Evolutionary conservation across 2,888 invertebrate species (phyloP).

Genomic region (Timema cristinae): DNA sequence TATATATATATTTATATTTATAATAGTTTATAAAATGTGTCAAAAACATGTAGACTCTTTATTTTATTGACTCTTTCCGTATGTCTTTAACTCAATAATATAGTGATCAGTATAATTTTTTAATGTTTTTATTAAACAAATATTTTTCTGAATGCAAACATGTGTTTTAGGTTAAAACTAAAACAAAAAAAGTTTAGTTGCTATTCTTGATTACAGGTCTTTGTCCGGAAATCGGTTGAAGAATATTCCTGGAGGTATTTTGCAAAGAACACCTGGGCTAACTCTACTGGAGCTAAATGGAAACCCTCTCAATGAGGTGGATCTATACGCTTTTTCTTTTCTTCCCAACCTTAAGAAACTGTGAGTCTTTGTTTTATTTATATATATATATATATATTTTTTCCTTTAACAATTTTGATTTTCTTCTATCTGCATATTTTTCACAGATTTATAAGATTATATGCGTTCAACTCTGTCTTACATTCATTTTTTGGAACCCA

Average conservation of each 20-base stretch:
- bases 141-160: too few species aligned
- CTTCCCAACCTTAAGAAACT: constrained; percentile 74
- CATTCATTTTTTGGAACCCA: too few species aligned
- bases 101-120: too few species aligned
- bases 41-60: too few species aligned
- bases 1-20: too few species aligned
- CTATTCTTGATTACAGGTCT: constrained; percentile 54
- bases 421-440: not conserved
- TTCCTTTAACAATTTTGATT: constrained; percentile 14
- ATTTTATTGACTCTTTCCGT: too few species aligned
- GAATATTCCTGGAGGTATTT: constrained; percentile 64
- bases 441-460: not conserved
- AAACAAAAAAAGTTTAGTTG: too few species aligned
- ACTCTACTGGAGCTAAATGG: constrained; percentile 76
- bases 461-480: too few species aligned
- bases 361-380: constrained; percentile 54
- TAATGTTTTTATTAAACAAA: too few species aligned
- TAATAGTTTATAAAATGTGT: too few species aligned
- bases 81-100: too few species aligned
- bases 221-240: constrained; percentile 79
- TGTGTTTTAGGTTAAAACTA: too few species aligned
- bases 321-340: constrained; percentile 66
- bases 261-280: constrained; percentile 65
- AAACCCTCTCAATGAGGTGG: constrained; percentile 71
- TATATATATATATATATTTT: not conserved